These are phyloP conservation scores for Nothura maculosa DNA, from an alignment of 2,797 vertebrate species.

Conservation along the genomic window DNA sequence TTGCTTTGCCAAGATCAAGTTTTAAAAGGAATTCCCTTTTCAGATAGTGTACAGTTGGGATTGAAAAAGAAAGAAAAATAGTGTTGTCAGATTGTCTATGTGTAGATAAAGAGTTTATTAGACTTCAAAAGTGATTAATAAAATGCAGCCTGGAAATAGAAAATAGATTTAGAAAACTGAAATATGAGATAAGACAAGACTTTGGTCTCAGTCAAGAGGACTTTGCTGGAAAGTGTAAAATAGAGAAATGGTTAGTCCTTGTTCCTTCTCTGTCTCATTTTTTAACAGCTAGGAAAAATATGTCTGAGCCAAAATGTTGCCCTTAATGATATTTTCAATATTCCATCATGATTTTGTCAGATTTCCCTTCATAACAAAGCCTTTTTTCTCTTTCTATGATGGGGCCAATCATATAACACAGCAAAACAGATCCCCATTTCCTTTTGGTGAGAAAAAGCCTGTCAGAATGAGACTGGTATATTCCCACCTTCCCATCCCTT, in stretches of 20 bases:
- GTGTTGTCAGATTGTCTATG: not conserved
- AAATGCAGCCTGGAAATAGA: not conserved
- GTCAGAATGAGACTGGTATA: not conserved
- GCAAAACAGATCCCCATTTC: slow-evolving; percentile 31
- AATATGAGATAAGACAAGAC: not conserved
- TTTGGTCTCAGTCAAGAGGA: not conserved
- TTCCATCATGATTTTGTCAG: slow-evolving; percentile 34
- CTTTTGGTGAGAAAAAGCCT: slow-evolving; percentile 13
- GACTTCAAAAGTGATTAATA: not conserved
- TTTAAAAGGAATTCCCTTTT: not conserved
- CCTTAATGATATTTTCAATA: slow-evolving; percentile 54
- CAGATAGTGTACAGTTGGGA: not conserved
- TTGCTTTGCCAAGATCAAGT: not conserved
- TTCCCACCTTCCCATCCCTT: not conserved
- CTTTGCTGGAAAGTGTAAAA: slow-evolving; percentile 29
- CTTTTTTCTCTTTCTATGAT: slow-evolving; percentile 41
- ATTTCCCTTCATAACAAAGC: not conserved
- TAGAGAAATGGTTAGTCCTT: not conserved
- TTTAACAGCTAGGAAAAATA: not conserved
- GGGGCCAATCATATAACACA: not conserved
- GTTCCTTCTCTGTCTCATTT: not conserved
- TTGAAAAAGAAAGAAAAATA: not conserved
- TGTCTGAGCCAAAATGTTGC: not conserved
- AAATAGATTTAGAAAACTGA: slow-evolving; percentile 11
- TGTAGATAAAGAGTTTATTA: not conserved